phyloP scores from a whole-genome alignment of 2,797 vertebrate genomes.

The Sternarchorhynchus goeldii region DNA sequence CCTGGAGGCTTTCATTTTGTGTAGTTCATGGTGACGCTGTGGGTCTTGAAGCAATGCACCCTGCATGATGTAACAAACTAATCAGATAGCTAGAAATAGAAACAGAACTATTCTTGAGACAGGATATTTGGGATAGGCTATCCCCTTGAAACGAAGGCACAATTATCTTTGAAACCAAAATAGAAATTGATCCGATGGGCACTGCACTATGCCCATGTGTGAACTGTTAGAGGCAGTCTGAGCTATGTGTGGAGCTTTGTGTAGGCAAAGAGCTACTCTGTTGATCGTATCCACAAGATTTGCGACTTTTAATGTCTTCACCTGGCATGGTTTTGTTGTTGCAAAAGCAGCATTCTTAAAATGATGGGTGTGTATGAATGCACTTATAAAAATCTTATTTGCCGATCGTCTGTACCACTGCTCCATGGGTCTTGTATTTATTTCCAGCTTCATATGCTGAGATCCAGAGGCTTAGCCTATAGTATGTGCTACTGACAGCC shows the following conservation, averaged over 20 bases:
- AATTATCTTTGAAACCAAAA: conserved; percentile 68
- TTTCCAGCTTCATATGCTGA: neutral
- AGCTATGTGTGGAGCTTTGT: neutral
- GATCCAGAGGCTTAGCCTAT: neutral
- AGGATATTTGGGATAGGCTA: conserved; percentile 71
- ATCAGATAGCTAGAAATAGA: conserved; percentile 68
- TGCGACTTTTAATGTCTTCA: no score
- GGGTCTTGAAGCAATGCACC: neutral
- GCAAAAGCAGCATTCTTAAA: no score
- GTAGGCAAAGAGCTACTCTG: no score
- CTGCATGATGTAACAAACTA: conserved; percentile 21
- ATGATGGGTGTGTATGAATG: no score
- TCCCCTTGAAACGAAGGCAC: conserved; percentile 65
- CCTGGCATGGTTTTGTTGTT: neutral
- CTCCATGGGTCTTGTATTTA: neutral
- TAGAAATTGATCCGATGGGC: conserved; percentile 64
- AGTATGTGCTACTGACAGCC: conserved; percentile 17
- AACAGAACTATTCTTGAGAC: conserved; percentile 73
- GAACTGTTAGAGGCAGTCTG: neutral
- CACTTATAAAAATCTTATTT: neutral
- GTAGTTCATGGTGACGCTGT: neutral
- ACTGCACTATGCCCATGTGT: conserved; percentile 43
- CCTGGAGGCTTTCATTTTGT: neutral
- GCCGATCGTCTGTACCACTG: neutral
- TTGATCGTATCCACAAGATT: no score